Percentiles rank a stretch among this genome's conserved stretches.
Conservation (phyloP, 2,888 invertebrate species). For the Andricus quercusramuli region DNA sequence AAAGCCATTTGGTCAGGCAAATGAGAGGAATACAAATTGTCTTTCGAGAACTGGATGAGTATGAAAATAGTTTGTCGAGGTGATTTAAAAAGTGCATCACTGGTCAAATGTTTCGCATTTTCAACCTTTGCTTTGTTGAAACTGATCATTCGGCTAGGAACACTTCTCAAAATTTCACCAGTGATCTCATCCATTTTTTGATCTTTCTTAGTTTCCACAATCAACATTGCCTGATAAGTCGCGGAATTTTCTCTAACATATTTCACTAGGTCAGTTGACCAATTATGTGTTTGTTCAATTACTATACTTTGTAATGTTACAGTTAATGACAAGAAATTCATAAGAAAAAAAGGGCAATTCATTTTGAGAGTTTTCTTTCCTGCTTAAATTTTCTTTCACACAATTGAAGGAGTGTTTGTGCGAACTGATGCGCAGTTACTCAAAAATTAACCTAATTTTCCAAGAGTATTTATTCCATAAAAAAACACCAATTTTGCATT, state of each 20-base stretch:
- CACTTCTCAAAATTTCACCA: not conserved
- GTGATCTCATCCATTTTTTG: not conserved
- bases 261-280: not conserved
- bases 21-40: not conserved
- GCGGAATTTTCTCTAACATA: not conserved
- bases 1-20: not conserved
- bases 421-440: not conserved
- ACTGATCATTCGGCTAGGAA: not conserved
- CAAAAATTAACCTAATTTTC: not conserved
- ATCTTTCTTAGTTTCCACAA: not conserved
- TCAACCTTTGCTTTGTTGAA: not conserved
- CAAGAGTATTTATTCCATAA: no score
- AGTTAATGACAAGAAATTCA: not conserved
- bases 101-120: not conserved
- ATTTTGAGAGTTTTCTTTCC: not conserved
- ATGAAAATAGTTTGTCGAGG: not conserved
- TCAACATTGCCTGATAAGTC: not conserved
- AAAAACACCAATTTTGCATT: no score
- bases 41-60: not conserved
- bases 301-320: not conserved
- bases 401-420: not conserved
- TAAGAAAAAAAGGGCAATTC: not conserved
- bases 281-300: not conserved
- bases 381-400: not conserved
- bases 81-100: not conserved